phyloP scores from a whole-genome alignment of 2,797 vertebrate genomes.

The Aselliscus stoliczkanus region DNA sequence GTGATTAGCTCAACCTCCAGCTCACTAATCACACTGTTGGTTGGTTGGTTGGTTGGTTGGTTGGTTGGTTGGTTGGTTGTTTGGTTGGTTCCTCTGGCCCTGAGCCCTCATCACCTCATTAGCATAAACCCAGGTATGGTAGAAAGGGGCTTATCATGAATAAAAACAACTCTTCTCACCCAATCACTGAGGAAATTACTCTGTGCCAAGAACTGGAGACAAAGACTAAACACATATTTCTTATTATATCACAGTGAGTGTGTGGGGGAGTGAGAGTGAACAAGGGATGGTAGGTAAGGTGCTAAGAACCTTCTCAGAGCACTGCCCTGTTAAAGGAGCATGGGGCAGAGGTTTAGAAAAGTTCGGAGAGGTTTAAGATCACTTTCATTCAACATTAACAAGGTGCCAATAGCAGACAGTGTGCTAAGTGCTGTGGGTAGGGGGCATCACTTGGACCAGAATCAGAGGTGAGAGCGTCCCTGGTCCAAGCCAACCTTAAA shows the following conservation, averaged over 20 bases:
- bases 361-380: neutral
- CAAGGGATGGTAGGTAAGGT: neutral
- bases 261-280: neutral
- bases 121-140: neutral
- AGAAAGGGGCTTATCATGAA: neutral
- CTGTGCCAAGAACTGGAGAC: neutral
- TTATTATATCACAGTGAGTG: neutral
- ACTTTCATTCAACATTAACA: neutral
- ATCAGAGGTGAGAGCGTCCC: neutral
- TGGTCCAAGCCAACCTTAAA: neutral
- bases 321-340: fast-evolving
- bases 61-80: too few relatives aligned
- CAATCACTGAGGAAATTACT: neutral
- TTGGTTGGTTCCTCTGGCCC: neutral
- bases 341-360: neutral
- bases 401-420: neutral
- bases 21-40: neutral
- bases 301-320: too few relatives aligned
- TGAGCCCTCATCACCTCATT: neutral
- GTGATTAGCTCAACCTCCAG: neutral
- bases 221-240: neutral
- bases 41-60: neutral
- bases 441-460: neutral
- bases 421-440: neutral
- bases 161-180: neutral